Base-by-base conservation (phyloP, 2,797 vertebrate species). In the Sebastes hubbsi region DNA sequence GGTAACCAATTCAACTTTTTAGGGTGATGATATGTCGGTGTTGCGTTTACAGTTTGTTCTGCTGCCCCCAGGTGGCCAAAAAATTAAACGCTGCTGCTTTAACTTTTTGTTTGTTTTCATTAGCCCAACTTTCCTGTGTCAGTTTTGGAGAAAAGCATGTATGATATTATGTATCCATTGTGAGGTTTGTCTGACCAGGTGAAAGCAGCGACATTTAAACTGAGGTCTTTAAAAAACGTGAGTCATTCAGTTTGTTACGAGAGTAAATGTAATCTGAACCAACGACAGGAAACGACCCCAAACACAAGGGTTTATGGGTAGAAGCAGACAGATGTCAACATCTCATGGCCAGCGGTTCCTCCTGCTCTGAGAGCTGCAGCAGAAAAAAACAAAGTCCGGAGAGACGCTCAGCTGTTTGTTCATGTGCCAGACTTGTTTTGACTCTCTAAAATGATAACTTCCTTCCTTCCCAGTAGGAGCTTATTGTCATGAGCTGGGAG, bases 241-340 rank as follows among this genome's bases (percentile, higher is more conserved):
- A 86, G 72, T 82, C 77, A 68, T 77, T 63, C 30, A 20, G 58
- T 80, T 80, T 77, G 86, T 91, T 90, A 91, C 69, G 65, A 92
- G 87, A 10, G 56, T 3, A 56, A 77, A 81, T 71, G 91, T 82
- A 94, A 94, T 69, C 77, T 24, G 85, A 93, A 73, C 80, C 91
- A n/a, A 59, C 30, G 6, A 25, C 87, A 89, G 90, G 91, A 94
- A 93, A 88, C 75, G 59, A 89, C 80, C 86, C 80, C 62, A 64
- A 91, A 87, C 84, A 80, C 79, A 64, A n/a, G 72, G 78, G 62
- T 90, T 94, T 93, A 89, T 85, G 90, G 84, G 85, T 65, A 72
- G 74, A 81, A 70, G 70, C 62, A 32, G 85, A 62, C 90, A 89
- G 86, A 91, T 89, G 90, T 79, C 76, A 80, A 62, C 77, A 62